Percentiles rank a stretch among this genome's conserved stretches.
Evolutionary conservation across 2,113 vertebrate genomes (phyloP).

Genomic region (Ophthalmolycus amberensis): DNA sequence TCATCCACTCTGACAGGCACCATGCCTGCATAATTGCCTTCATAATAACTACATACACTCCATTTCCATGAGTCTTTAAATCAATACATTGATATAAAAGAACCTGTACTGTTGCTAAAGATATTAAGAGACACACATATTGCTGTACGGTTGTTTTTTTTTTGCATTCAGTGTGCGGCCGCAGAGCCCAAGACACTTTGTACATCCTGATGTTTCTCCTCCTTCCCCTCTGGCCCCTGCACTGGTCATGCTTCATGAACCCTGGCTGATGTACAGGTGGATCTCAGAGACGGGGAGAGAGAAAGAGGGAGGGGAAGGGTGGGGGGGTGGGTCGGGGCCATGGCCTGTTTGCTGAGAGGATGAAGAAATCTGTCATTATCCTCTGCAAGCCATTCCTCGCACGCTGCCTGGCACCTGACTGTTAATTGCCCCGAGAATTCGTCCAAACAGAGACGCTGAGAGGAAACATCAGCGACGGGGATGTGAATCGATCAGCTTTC

Average conservation of each 20-base stretch:
- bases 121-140: constrained; percentile 3
- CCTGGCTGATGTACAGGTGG: constrained; percentile 56
- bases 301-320: neutral
- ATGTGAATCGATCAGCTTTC: constrained; percentile 15
- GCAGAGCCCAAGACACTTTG: constrained; percentile 16
- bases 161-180: constrained; percentile 26
- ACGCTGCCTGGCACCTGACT: constrained; percentile 39
- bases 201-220: constrained; percentile 31
- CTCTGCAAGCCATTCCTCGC: constrained; percentile 62
- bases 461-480: neutral
- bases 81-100: constrained; percentile 39
- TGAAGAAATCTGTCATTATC: constrained; percentile 71
- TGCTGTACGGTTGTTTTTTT: neutral
- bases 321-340: constrained; percentile 7
- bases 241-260: constrained; percentile 61
- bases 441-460: constrained; percentile 47
- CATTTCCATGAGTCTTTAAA: constrained; percentile 22
- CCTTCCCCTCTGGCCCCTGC: constrained; percentile 14
- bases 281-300: constrained; percentile 28
- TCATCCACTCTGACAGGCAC: constrained; percentile 7
- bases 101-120: constrained; percentile 23
- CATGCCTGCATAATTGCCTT: constrained; percentile 26
- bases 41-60: constrained; percentile 28
- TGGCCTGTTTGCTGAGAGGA: constrained; percentile 68
- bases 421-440: constrained; percentile 57